phyloP scores from a whole-genome alignment of 2,888 invertebrate genomes.

The Hylaea fasciaria region DNA sequence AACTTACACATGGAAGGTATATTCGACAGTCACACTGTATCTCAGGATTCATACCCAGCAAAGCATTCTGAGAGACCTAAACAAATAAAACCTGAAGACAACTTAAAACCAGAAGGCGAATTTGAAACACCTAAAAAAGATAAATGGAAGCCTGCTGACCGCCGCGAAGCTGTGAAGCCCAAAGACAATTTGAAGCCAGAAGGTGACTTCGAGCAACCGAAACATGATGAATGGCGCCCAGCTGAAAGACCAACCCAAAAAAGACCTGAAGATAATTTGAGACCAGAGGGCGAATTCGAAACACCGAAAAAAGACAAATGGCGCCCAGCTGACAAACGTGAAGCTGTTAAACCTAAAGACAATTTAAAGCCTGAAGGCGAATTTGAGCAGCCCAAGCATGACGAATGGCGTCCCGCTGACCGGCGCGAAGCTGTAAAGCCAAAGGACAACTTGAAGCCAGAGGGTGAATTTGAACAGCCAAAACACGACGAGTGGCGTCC shows the following conservation, averaged over 20 bases:
- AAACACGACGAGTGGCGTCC: slow-evolving; percentile 66
- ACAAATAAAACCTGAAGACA: slow-evolving; percentile 84
- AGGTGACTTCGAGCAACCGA: slow-evolving; percentile 76
- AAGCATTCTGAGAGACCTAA: slow-evolving; percentile 75
- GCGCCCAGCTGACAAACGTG: slow-evolving; percentile 63
- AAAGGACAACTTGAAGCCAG: slow-evolving; percentile 78
- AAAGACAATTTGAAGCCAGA: slow-evolving; percentile 72
- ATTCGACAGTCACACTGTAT: slow-evolving; percentile 78
- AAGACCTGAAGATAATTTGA: slow-evolving; percentile 80
- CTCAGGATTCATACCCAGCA: slow-evolving; percentile 67
- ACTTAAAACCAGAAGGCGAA: slow-evolving; percentile 76
- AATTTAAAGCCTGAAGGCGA: slow-evolving; percentile 84
- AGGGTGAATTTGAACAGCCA: slow-evolving; percentile 81
- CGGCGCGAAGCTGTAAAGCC: slow-evolving; percentile 48
- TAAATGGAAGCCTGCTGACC: slow-evolving; percentile 69
- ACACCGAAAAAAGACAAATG: slow-evolving; percentile 68
- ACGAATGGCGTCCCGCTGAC: slow-evolving; percentile 56
- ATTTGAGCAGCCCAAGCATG: slow-evolving; percentile 64
- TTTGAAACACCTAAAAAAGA: slow-evolving; percentile 77
- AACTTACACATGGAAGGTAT: slow-evolving; percentile 82
- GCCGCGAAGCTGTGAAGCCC: slow-evolving; percentile 46
- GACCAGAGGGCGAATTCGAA: slow-evolving; percentile 86
- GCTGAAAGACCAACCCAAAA: slow-evolving; percentile 53
- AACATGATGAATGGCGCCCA: slow-evolving; percentile 63
- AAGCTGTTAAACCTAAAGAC: slow-evolving; percentile 70